Evolutionary conservation across 2,797 vertebrate genomes (phyloP), one percentile per base, ranked within the genome.

Genomic region (Salarias fasciatus): DNA sequence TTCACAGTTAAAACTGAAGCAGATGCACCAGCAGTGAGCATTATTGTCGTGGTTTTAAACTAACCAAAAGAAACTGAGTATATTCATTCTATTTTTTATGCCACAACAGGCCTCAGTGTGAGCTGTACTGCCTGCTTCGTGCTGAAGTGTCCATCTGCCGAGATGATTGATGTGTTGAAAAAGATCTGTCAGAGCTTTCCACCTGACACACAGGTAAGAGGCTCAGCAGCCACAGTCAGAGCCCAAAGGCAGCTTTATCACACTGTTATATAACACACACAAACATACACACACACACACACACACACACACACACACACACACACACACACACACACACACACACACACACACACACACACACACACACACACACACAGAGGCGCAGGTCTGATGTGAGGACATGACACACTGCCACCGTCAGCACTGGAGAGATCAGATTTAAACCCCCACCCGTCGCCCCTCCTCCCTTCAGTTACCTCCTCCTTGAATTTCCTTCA

Each of bases 191-290:
- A 72, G 63, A 80, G 50, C 67, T 63, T 76, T 77, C 63, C 74
- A 77, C 67, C 67, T 88, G 86, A 87, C 72, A 28, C 66, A 80
- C 80, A 86, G 81, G 81, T 90, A 90, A 89, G 86, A 89, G 85
- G 90, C 89, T 92, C 87, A 89, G 85, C 44, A 5, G 68, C 78
- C 75, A 84, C 79, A 82, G 82, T 79, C 86, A 93, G 92, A 94
- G 92, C 92, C 93, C 86, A 88, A 87, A 90, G 86, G 83, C 87
- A 90, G 89, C 88, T 93, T 94, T 92, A 94, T 87, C 43, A 77
- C 31, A 66, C 53, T 52, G 85, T 94, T 55, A n/a, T n/a, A n/a
- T n/a, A n/a, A 59, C 53, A 69, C 24, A 57, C 43, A 47, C 38
- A 67, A 46, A 51, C 13, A 15, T 47, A n/a, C 52, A 63, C 67